Evolutionary conservation across 2,888 invertebrate species (phyloP), one percentile per base, ranked within the genome.

Genomic region (Leptinotarsa rubiginosa): DNA sequence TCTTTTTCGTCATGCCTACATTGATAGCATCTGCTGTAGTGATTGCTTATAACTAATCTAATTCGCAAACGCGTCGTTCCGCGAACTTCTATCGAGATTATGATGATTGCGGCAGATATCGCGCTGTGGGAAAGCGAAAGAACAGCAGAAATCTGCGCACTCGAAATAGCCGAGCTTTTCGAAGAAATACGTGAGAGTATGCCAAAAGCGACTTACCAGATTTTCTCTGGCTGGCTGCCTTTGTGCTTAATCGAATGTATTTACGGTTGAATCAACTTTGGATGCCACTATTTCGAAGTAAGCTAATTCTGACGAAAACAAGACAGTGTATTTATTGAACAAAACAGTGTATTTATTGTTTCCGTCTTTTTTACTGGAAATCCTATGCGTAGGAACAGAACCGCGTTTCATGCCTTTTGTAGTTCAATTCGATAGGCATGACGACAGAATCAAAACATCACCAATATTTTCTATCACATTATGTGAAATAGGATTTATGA

Each of bases 41-140:
- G 68, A 68, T 68, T 68, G 68, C 52, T 68, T 68, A 54, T 68
- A 52, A 68, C 31, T 31, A n/a, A 56, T 56, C 52, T 52, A 31
- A 68, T 68, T 68, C 31, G 68, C 68, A 68, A 68, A 54, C 68
- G 68, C 54, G 54, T 68, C 52, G 10, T 68, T 68, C 68, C 18
- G 13, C 12, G 68, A 68, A 68, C 12, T 68, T 52, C 54, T 41
- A 52, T 68, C 68, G 52, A n/a, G 54, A 68, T 68, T 68, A 68
- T 54, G 52, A 68, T 68, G 52, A 68, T 54, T 52, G 31, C 47
- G 41, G 41, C 68, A 68, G 52, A 68, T 54, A 52, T 25, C 47
- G 68, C 56, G 22, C 13, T 68, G 68, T 67, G 68, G 31, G 54
- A 68, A 68, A 31, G n/a, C 18, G 54, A 56, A 68, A 54, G 68